Base-by-base conservation (phyloP, 2,113 vertebrate species). In the Edolisoma coerulescens region DNA sequence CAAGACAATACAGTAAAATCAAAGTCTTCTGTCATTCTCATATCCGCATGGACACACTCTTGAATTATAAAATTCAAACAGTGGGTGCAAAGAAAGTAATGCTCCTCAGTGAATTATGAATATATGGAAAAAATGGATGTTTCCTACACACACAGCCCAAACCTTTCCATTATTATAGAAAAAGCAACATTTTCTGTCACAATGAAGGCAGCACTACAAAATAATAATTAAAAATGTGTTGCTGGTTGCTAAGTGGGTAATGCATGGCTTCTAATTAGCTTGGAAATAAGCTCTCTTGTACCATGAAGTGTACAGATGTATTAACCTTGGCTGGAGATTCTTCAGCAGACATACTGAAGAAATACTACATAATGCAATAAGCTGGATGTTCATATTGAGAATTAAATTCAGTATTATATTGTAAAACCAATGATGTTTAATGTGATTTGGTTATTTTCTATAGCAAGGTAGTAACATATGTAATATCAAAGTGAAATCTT, bases 221-320 rank as follows among this genome's bases (percentile, higher is more conserved):
- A 95, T 96, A 96, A 96, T 97, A 96, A 95, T 97, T 95, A 79
- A 95, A 91, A 96, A 93, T 93, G 32, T 95, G 74, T 96, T 97
- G 78, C 71, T 44, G 52, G 93, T 95, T 96, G 84, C 95, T 93
- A 96, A 95, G 94, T 94, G 86, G 63, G 67, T 97, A 97, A 95
- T 81, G 56, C 56, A 64, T 52, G 44, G 44, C 82, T 86, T 93
- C 95, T 97, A 96, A 97, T 95, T 96, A 97, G 44, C 78, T 95
- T 39, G 68, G n/a, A 79, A 96, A 92, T 86, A 91, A 73, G 67
- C 83, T n/a, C 17, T 94, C 77, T 93, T 82, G 22, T 87, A 86
- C 78, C 52, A 84, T 88, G 69, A 89, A 93, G 59, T 37, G 41
- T 79, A 94, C 81, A 94, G 78, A 80, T 84, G 30, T 2, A 6